Base-by-base conservation (phyloP, 2,113 vertebrate species). In the Osmerus eperlanus region DNA sequence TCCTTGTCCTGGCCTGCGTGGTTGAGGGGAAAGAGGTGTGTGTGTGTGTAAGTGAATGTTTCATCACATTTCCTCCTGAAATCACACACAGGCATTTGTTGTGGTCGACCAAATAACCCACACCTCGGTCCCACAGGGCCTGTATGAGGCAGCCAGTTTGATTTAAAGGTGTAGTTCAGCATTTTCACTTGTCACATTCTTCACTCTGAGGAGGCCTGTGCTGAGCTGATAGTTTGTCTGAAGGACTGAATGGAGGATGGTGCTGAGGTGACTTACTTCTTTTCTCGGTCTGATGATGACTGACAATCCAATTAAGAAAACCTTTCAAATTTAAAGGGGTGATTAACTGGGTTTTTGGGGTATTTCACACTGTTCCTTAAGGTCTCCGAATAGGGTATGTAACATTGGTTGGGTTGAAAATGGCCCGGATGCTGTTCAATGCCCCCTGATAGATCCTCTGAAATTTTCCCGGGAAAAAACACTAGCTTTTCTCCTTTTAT, bases 1-100 rank as follows among this genome's bases (percentile, higher is more conserved):
- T 82, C 67, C 64, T 66, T 81, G 70, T 82, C 79, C 71, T 67
- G 65, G 82, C 72, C 81, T 86, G 80, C 59, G 68, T 67, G 71
- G 71, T 79, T n/a, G 41, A 21, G 78, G 58, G 53, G 65, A 67
- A 77, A 58, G 18, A 51, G n/a, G 58, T 16, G 29, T 80, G 65
- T 70, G 51, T 54, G 76, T 75, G 72, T 65, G 73, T 47, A 2
- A 2, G 75, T 60, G 55, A 71, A 77, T 81, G 79, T 72, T 29
- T 66, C 72, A 70, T 62, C 73, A 66, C 72, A 16, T 79, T 85
- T 87, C 74, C 81, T 76, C 59, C 68, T 73, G n/a, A 74, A 75
- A 75, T 69, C 16, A 59, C 36, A 51, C 73, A 52, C 71, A 67
- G 72, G 41, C 74, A 73, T 78, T 75, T 79, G 78, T 68, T 74